Conservation (phyloP, 2,113 vertebrate species). For the Chroicocephalus ridibundus region DNA sequence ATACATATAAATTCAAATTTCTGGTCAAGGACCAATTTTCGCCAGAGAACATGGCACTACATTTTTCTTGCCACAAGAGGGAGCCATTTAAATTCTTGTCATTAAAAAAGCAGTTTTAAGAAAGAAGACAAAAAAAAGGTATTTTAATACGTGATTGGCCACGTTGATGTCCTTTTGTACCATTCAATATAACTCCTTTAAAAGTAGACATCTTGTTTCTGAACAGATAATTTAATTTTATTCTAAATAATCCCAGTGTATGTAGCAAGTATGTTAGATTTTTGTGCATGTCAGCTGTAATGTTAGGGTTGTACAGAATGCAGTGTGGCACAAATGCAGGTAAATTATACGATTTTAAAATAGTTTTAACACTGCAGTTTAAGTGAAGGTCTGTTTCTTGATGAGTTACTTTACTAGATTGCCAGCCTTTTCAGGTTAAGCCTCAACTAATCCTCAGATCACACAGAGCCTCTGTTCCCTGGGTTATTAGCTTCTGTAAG, state of each 20-base stretch:
- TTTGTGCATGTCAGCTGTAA: neutral
- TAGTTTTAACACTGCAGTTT: neutral
- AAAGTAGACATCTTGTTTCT: conserved; percentile 8
- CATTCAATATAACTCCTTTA: neutral
- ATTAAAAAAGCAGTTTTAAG: neutral
- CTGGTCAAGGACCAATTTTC: neutral
- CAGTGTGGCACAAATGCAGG: neutral
- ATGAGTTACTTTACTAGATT: neutral
- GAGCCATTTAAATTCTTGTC: conserved; percentile 58
- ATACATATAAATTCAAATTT: neutral
- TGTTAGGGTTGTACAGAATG: neutral
- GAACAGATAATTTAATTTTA: conserved; percentile 2
- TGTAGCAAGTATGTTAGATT: neutral
- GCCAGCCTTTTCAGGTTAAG: neutral
- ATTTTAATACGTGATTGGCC: neutral
- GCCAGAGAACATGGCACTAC: neutral
- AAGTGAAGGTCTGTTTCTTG: neutral
- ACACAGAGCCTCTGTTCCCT: neutral
- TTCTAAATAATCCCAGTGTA: neutral
- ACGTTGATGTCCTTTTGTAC: conserved; percentile 45
- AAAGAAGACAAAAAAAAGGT: neutral
- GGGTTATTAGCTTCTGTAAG: neutral
- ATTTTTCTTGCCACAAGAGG: conserved; percentile 65
- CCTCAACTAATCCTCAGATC: neutral
- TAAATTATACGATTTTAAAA: neutral